A percentile compares a stretch with the other conserved stretches of the same genome.
These are phyloP conservation scores for Ascidia mentula DNA, from an alignment of 23 tunicate species.

Conservation along the genomic window DNA sequence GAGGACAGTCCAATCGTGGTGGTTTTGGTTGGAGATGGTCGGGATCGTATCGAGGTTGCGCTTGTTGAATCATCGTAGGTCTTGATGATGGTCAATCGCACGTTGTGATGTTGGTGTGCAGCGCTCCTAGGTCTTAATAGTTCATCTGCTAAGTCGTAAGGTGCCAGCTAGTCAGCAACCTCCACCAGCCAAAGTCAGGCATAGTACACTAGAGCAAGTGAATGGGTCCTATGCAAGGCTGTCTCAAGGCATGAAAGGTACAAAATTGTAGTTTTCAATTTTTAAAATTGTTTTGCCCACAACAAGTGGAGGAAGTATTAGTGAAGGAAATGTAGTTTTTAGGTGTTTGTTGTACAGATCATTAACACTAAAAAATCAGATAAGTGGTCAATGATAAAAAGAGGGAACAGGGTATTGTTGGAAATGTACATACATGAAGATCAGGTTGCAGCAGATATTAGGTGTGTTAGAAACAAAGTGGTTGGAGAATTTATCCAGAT, in stretches of 20 bases:
- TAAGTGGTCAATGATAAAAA: neutral
- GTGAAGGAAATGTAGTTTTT: neutral
- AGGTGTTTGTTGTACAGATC: neutral
- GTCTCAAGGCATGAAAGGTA: neutral
- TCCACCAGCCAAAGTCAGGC: neutral
- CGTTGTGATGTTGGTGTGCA: too few relatives aligned
- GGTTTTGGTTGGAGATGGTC: too few relatives aligned
- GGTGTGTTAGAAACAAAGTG: neutral
- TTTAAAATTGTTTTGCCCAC: neutral
- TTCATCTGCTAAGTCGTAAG: neutral
- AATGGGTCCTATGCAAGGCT: neutral
- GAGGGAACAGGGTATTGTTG: neutral
- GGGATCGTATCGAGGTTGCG: too few relatives aligned
- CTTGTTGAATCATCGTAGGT: too few relatives aligned
- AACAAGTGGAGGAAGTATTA: neutral
- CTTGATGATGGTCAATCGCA: too few relatives aligned
- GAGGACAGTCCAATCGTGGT: too few relatives aligned
- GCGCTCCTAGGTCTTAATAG: neutral
- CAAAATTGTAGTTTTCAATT: neutral
- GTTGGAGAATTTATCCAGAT: neutral
- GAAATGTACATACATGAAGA: neutral
- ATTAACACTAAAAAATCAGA: neutral
- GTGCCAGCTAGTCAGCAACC: neutral
- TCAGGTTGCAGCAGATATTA: neutral
- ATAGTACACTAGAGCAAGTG: neutral